Conservation (phyloP, 92 coral and sea anemone genomes). For the Paramuricea clavata region DNA sequence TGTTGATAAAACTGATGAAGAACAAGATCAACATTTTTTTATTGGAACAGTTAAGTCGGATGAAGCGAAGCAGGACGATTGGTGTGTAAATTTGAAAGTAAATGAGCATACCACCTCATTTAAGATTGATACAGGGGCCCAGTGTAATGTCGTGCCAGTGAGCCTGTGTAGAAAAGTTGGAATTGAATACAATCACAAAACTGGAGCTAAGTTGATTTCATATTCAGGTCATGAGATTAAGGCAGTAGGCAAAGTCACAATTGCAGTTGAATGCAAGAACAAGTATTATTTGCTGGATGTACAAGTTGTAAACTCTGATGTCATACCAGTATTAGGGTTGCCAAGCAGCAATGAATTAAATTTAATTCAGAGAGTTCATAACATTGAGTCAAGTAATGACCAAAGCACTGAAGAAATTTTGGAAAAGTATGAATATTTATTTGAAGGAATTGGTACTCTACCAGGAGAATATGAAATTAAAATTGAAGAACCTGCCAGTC, state of each 20-base stretch:
- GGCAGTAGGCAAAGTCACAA: conserved; percentile 47
- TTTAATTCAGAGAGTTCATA: conserved; percentile 30
- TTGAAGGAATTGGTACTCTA: conserved; percentile 35
- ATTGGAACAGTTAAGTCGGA: too few relatives aligned
- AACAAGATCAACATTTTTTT: too few relatives aligned
- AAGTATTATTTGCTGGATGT: conserved; percentile 39
- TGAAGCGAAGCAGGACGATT: background rate
- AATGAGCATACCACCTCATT: too few relatives aligned
- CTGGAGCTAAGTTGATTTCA: conserved; percentile 26
- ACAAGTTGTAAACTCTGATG: conserved; percentile 40
- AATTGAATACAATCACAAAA: conserved; percentile 22
- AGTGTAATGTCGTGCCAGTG: conserved; percentile 45
- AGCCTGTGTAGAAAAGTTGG: conserved; percentile 42
- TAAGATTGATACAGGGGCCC: too few relatives aligned
- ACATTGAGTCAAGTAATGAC: conserved; percentile 10
- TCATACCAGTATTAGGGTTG: conserved; percentile 32
- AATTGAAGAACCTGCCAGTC: conserved; percentile 21
- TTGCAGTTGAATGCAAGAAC: conserved; percentile 29
- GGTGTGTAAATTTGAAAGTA: background rate
- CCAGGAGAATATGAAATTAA: conserved; percentile 41
- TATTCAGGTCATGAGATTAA: conserved; percentile 48
- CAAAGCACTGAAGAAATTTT: background rate
- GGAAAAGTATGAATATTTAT: conserved; percentile 32
- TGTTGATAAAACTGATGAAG: too few relatives aligned
- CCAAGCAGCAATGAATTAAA: conserved; percentile 30